Conservation (phyloP, 2,797 vertebrate genomes). For the Myotis vivesi region DNA sequence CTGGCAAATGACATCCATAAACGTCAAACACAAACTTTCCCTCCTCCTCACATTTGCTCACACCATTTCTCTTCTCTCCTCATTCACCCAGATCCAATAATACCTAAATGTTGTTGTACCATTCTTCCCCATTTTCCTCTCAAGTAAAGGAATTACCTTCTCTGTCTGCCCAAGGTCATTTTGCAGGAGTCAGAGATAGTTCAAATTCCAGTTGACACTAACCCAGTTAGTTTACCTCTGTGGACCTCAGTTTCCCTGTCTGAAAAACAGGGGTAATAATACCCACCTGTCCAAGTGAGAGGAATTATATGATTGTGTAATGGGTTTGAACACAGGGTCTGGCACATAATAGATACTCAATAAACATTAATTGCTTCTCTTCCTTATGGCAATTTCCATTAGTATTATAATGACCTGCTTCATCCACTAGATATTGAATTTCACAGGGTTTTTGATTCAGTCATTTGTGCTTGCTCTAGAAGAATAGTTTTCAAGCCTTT, state of each 20-base stretch:
- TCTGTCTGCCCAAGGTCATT: accelerated
- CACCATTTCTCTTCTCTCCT: not conserved
- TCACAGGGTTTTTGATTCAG: not conserved
- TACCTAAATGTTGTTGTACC: too few relatives aligned
- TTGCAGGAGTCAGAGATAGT: not conserved
- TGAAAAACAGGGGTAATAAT: not conserved
- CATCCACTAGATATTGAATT: not conserved
- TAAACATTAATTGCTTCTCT: not conserved
- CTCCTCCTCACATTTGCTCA: not conserved
- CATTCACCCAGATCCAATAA: not conserved
- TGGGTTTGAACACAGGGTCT: not conserved
- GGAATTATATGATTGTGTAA: not conserved
- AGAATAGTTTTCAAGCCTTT: not conserved
- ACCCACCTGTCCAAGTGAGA: not conserved
- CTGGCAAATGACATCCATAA: not conserved
- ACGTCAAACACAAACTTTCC: not conserved
- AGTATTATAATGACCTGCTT: not conserved
- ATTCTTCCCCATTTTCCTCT: not conserved
- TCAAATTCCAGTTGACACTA: not conserved
- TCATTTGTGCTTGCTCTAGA: not conserved
- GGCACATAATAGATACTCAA: not conserved
- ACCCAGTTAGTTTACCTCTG: not conserved
- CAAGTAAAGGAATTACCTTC: not conserved
- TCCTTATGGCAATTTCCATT: not conserved
- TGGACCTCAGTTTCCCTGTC: not conserved